Conservation (phyloP, 2,113 vertebrate species). For the Lagopus leucura region DNA sequence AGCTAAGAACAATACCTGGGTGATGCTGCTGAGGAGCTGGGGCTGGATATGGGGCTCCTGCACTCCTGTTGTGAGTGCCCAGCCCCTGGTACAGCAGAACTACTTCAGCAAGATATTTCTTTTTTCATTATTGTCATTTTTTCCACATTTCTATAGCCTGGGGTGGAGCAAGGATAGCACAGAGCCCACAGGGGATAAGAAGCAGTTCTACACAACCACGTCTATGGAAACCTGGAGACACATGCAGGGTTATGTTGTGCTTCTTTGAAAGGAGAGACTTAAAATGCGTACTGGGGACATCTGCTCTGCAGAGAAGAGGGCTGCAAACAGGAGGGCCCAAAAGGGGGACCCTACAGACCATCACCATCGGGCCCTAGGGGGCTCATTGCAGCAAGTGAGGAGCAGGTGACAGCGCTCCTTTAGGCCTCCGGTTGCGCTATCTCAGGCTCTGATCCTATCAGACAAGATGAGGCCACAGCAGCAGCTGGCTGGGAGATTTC, state of each 20-base stretch:
- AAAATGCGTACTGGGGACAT: neutral
- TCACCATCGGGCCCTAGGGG: fast-evolving
- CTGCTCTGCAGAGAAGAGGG: neutral
- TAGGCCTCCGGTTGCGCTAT: neutral
- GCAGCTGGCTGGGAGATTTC: constrained; percentile 67
- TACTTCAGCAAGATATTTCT: neutral
- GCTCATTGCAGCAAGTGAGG: neutral
- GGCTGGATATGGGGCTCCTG: neutral
- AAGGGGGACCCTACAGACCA: neutral
- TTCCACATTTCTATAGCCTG: neutral
- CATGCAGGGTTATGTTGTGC: neutral
- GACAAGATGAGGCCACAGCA: constrained; percentile 18
- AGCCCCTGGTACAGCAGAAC: neutral
- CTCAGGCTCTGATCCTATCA: constrained; percentile 25
- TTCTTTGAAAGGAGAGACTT: neutral
- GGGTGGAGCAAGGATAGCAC: neutral
- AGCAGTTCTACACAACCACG: constrained; percentile 6
- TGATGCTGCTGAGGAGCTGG: neutral
- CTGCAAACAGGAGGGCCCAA: neutral
- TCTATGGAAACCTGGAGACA: constrained; percentile 15
- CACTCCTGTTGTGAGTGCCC: neutral
- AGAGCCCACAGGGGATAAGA: neutral
- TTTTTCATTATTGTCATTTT: neutral
- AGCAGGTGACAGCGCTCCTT: constrained; percentile 14
- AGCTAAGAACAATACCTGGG: neutral